Evolutionary conservation across 2,888 invertebrate genomes (phyloP).

Genomic region (Drosophila prolongata): DNA sequence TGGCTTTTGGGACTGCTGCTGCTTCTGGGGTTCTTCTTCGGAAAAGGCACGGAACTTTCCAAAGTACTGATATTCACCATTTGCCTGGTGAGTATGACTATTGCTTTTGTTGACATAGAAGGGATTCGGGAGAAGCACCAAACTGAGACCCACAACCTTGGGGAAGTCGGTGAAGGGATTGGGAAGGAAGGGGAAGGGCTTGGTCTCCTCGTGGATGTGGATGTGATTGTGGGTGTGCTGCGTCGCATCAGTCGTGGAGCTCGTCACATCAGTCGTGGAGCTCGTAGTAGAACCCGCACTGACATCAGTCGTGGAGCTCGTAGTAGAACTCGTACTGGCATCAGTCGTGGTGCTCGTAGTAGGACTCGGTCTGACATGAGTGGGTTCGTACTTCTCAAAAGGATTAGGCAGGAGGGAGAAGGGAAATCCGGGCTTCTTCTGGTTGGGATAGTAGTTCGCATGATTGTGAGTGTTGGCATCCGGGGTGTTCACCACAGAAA

Average conservation of each 20-base stretch:
- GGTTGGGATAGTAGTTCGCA: constrained; percentile 21
- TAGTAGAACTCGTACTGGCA: not conserved
- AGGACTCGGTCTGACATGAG: constrained; percentile 2
- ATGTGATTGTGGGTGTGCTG: constrained; percentile 20
- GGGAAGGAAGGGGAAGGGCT: constrained; percentile 51
- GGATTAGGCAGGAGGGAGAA: constrained; percentile 39
- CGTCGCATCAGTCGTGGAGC: constrained; percentile 12
- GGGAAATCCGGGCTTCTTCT: constrained; percentile 37
- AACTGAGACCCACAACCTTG: constrained; percentile 17
- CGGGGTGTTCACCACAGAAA: constrained; percentile 12
- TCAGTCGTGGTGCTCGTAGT: not conserved
- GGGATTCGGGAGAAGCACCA: constrained; percentile 40
- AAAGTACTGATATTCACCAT: not conserved
- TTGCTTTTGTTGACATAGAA: constrained; percentile 30
- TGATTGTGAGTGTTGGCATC: constrained; percentile 35
- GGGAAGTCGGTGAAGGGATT: constrained; percentile 53
- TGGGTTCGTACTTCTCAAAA: constrained; percentile 26
- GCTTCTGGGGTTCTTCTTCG: constrained; percentile 15
- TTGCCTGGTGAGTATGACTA: not conserved
- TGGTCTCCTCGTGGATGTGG: constrained; percentile 25
- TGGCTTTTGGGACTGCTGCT: constrained; percentile 21
- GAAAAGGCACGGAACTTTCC: constrained; percentile 32
- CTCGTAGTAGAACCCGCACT: not conserved
- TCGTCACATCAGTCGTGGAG: not conserved
- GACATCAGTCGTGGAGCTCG: not conserved